Conservation (phyloP, 53 echinoderm and acorn worm species). For the Pentamera pediparva region DNA sequence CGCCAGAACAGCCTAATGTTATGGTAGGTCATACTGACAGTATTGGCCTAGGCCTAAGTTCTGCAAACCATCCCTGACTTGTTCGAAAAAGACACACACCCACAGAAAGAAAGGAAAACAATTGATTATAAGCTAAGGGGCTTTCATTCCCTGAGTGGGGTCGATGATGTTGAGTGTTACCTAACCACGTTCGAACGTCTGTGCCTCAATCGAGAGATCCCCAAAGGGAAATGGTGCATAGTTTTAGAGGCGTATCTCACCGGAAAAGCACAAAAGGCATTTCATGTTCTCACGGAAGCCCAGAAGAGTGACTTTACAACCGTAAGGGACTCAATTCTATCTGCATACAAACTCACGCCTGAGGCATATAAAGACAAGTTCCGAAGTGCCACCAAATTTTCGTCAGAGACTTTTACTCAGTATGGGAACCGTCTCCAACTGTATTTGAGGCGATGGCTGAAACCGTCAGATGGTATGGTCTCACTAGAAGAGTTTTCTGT, state of each 20-base stretch:
- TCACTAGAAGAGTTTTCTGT: not conserved
- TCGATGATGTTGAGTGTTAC: conserved; percentile 44
- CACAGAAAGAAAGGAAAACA: too few relatives aligned
- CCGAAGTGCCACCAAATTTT: not conserved
- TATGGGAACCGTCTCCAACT: not conserved
- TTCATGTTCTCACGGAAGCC: conserved; percentile 27
- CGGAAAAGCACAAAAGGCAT: conserved; percentile 48
- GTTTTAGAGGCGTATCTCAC: conserved; percentile 46
- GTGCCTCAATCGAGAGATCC: conserved; percentile 6
- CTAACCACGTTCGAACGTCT: conserved; percentile 41
- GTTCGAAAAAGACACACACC: too few relatives aligned
- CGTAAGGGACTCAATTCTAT: conserved; percentile 29
- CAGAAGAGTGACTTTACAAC: conserved; percentile 27
- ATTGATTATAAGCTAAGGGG: too few relatives aligned
- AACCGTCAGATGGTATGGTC: not conserved
- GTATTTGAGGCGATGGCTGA: conserved; percentile 14
- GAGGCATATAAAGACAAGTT: conserved; percentile 7
- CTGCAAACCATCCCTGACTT: too few relatives aligned
- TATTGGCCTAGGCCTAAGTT: too few relatives aligned
- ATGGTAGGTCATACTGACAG: too few relatives aligned
- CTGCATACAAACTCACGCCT: conserved; percentile 33
- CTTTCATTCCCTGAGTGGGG: conserved; percentile 31
- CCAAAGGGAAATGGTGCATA: not conserved
- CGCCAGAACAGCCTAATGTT: too few relatives aligned
- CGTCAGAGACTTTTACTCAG: not conserved